These are phyloP conservation scores for Yoshiicerus persimilis DNA, from an alignment of 1,140 invertebrate species.

Conservation along the genomic window DNA sequence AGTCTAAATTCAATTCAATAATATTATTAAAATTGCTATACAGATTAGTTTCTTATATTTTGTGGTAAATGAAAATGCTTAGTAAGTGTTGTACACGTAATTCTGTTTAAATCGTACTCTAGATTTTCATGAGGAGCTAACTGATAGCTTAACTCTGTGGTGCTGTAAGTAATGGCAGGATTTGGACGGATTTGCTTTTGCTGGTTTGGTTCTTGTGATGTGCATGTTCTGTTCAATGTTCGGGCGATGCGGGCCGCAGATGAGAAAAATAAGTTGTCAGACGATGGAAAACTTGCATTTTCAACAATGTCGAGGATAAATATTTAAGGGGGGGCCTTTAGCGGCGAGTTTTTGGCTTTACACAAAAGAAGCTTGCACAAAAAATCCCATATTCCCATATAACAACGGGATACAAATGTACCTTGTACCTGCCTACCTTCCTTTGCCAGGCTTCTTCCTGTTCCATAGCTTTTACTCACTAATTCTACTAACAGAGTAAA, in stretches of 20 bases:
- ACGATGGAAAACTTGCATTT: constrained; percentile 29
- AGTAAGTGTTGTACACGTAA: neutral
- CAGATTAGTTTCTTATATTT: neutral
- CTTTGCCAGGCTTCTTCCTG: neutral
- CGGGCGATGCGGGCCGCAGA: neutral
- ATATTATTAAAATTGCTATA: neutral
- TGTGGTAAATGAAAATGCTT: neutral
- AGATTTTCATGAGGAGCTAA: neutral
- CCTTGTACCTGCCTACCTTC: neutral
- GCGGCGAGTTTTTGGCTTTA: constrained; percentile 39
- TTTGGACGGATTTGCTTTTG: neutral
- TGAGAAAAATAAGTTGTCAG: constrained; percentile 39
- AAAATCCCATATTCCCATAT: neutral
- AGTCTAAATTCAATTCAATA: neutral
- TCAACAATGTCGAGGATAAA: constrained; percentile 37
- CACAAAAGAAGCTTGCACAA: constrained; percentile 23
- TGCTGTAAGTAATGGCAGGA: neutral
- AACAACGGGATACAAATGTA: constrained; percentile 24
- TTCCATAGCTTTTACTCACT: neutral
- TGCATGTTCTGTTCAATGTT: neutral
- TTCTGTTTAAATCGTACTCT: neutral
- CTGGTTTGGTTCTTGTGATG: neutral
- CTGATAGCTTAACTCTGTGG: neutral
- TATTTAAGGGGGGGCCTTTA: constrained; percentile 40
- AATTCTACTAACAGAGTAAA: neutral